These are phyloP conservation scores for Opisthograptis luteolata DNA, from an alignment of 2,888 invertebrate genomes.

Conservation along the genomic window DNA sequence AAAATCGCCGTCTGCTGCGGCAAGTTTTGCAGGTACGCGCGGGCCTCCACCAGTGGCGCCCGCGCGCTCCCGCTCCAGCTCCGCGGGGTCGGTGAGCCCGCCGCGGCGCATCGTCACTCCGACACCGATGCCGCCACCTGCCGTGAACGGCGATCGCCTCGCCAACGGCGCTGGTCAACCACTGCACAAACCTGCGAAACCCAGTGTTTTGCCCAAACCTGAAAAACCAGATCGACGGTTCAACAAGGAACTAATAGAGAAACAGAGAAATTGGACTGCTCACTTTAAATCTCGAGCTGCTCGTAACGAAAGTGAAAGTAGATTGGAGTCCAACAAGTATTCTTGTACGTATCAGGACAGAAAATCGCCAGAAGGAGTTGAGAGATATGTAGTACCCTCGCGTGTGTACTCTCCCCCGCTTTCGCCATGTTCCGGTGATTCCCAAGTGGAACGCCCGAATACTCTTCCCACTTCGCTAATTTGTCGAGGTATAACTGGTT, in stretches of 20 bases:
- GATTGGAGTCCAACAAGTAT: slow-evolving; percentile 65
- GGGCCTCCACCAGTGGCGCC: slow-evolving; percentile 80
- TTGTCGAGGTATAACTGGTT: slow-evolving; percentile 63
- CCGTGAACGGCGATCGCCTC: slow-evolving; percentile 69
- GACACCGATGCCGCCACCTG: slow-evolving; percentile 70
- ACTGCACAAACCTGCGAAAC: slow-evolving; percentile 78
- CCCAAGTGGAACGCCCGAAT: slow-evolving; percentile 70
- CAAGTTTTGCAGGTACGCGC: slow-evolving; percentile 82
- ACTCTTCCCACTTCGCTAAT: slow-evolving; percentile 71
- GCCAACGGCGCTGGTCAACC: slow-evolving; percentile 77
- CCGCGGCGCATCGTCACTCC: slow-evolving; percentile 83
- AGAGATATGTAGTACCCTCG: slow-evolving; percentile 71
- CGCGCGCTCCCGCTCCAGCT: slow-evolving; percentile 86
- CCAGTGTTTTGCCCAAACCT: slow-evolving; percentile 87
- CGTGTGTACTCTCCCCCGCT: slow-evolving; percentile 81
- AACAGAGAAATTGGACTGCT: slow-evolving; percentile 96
- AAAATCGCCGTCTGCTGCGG: slow-evolving; percentile 83
- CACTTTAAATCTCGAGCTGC: slow-evolving; percentile 91
- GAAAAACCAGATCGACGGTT: slow-evolving; percentile 93
- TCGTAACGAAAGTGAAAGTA: slow-evolving; percentile 65
- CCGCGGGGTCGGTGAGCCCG: slow-evolving; percentile 86
- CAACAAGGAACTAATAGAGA: slow-evolving; percentile 94
- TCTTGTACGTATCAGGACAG: slow-evolving; percentile 64
- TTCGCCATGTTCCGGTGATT: slow-evolving; percentile 85
- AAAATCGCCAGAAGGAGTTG: slow-evolving; percentile 68